Conservation (phyloP, 2,797 vertebrate species). For the Trachurus trachurus region DNA sequence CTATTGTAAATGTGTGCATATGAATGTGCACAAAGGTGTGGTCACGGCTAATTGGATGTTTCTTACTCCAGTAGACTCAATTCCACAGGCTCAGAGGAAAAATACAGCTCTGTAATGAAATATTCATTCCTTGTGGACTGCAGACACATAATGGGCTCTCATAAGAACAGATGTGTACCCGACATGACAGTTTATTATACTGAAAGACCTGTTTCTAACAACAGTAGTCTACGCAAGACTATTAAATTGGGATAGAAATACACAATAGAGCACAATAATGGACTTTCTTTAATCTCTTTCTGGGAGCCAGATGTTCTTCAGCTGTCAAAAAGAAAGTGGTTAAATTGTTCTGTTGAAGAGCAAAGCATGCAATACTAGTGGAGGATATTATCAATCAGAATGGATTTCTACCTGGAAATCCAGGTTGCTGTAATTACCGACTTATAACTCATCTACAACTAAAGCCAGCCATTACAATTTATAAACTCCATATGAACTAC, state of each 20-base stretch:
- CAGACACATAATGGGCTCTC: constrained; percentile 22
- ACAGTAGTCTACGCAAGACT: too few species aligned
- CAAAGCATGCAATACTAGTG: too few species aligned
- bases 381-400: neutral
- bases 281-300: neutral
- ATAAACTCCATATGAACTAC: neutral
- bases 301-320: neutral
- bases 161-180: neutral
- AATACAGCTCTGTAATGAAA: neutral
- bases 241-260: neutral
- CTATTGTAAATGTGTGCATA: neutral
- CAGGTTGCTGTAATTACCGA: neutral
- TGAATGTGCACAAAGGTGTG: neutral
- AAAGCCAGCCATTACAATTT: neutral
- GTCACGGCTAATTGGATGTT: neutral
- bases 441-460: neutral
- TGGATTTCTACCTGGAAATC: neutral
- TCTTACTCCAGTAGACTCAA: neutral
- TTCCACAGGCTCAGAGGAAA: neutral
- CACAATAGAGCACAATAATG: neutral
- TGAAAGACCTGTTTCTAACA: neutral
- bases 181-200: neutral
- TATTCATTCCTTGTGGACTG: neutral
- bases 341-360: neutral
- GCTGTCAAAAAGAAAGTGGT: neutral